Percentiles rank a stretch among this genome's conserved stretches.
Evolutionary conservation across 2,797 vertebrate species (phyloP).

Genomic region (Oreonectes daqikongensis): DNA sequence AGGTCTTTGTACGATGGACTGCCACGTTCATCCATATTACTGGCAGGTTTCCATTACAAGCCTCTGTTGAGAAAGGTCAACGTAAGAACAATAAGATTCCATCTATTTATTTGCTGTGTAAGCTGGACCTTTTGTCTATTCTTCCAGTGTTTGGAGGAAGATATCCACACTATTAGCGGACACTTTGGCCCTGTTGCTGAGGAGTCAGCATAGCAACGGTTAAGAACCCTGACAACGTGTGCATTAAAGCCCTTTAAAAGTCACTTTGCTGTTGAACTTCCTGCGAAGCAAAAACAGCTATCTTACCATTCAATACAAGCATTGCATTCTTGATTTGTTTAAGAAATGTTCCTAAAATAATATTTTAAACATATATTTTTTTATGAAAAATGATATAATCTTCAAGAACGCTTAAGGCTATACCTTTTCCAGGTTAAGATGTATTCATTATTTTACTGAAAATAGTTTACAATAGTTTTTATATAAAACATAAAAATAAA

Average conservation of each 20-base stretch:
- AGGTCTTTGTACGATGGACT: slow-evolving; percentile 25
- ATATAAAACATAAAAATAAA: no score
- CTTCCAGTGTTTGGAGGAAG: slow-evolving; percentile 53
- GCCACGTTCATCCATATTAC: slow-evolving; percentile 33
- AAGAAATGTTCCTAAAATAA: no score
- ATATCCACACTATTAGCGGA: slow-evolving; percentile 61
- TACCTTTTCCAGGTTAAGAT: no score
- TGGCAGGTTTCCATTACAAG: slow-evolving; percentile 44
- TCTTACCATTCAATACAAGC: not conserved
- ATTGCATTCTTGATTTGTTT: not conserved
- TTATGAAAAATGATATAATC: no score
- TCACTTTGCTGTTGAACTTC: slow-evolving; percentile 37
- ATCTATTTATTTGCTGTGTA: slow-evolving; percentile 25
- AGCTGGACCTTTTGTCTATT: slow-evolving; percentile 46
- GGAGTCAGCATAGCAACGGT: slow-evolving; percentile 75
- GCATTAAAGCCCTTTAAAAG: slow-evolving; percentile 43
- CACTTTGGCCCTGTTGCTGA: slow-evolving; percentile 65
- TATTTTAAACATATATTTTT: no score
- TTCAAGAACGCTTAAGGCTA: no score
- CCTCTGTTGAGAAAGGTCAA: slow-evolving; percentile 33
- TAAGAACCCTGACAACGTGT: slow-evolving; percentile 58
- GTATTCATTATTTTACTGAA: no score
- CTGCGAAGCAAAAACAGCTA: not conserved
- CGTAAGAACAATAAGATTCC: slow-evolving; percentile 31
- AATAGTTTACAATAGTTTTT: no score